Evolutionary conservation across 2,888 invertebrate genomes (phyloP), one percentile per base, ranked within the genome.

Genomic region (Agrypnus murinus): DNA sequence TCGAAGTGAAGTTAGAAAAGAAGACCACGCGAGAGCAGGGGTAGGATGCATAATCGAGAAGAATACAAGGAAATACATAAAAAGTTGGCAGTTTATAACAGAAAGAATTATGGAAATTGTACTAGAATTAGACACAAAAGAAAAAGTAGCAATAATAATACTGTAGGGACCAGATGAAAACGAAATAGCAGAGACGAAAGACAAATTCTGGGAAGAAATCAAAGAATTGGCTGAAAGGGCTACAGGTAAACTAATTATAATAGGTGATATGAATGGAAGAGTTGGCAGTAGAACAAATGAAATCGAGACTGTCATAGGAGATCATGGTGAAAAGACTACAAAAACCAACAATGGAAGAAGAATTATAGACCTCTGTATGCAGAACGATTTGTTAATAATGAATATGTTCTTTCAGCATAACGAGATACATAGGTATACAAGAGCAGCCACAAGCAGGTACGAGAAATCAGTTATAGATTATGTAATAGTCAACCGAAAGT

Each of bases 161-260:
- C 12, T 57, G 19, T 65, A 70, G 43, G 60, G 65, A 32, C 60
- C 65, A 32, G 55, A 59, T n/a, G 60, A 71, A 17, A 32, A 67
- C 17, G 63, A 62, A 36, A 45, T 9, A 43, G 45, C 45, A 25
- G 50, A 25, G 40, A 40, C 1, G n/a, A 71, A 71, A 32, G 71
- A 71, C 48, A 46, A 62, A 67, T 71, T 71, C 34, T 71, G 71
- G 66, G 63, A 71, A 43, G 34, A 60, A 12, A 4, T 55, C 12
- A 14, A 34, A 8, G 36, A 55, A 8, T 10, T 10, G 15, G 12
- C 10, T 12, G 55, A 48, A 25, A 48, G 19, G 1, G 4, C 25
- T 19, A 25, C 19, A 19, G 48, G 25, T 12, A 48, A 19, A 25
- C 2, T 53, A 77, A 77, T 63, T 9, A 38, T 57, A 9, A 7